A percentile compares a stretch with the other conserved stretches of the same genome.
Evolutionary conservation across 2,888 invertebrate species (phyloP).

Genomic region (Athalia rosae): DNA sequence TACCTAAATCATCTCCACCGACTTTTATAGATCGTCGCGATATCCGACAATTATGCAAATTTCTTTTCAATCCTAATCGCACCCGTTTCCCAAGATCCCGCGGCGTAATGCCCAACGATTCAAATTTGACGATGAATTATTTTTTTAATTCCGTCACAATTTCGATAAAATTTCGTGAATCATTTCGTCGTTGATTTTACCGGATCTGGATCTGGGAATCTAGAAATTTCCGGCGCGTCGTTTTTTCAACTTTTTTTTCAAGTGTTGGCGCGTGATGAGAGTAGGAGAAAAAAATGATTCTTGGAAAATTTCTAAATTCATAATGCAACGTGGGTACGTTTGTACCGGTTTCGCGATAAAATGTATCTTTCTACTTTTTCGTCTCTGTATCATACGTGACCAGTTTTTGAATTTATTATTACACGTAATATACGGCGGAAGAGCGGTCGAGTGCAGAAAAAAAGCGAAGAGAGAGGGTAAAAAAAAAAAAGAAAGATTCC

Average conservation of each 20-base stretch:
- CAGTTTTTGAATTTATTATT: too few species aligned
- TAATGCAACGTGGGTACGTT: too few species aligned
- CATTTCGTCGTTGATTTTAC: not conserved
- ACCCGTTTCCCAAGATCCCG: too few species aligned
- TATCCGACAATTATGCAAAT: constrained; percentile 29
- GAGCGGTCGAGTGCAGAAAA: too few species aligned
- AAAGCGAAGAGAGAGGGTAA: too few species aligned
- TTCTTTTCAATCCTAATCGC: not conserved
- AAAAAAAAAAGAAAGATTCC: too few species aligned
- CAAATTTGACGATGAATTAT: not conserved
- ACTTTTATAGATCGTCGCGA: not conserved
- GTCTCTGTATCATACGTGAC: too few species aligned
- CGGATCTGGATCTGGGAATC: not conserved
- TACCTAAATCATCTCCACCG: constrained; percentile 26
- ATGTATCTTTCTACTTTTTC: too few species aligned
- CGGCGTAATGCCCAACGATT: too few species aligned
- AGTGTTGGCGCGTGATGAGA: not conserved
- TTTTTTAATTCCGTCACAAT: too few species aligned
- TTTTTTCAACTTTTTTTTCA: not conserved
- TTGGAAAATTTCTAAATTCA: not conserved
- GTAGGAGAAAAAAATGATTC: not conserved
- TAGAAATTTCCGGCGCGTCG: not conserved
- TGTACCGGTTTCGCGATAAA: too few species aligned
- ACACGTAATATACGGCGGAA: too few species aligned
- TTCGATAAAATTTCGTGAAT: not conserved